phyloP scores from a whole-genome alignment of 2,888 invertebrate species.

The Aricia artaxerxes region DNA sequence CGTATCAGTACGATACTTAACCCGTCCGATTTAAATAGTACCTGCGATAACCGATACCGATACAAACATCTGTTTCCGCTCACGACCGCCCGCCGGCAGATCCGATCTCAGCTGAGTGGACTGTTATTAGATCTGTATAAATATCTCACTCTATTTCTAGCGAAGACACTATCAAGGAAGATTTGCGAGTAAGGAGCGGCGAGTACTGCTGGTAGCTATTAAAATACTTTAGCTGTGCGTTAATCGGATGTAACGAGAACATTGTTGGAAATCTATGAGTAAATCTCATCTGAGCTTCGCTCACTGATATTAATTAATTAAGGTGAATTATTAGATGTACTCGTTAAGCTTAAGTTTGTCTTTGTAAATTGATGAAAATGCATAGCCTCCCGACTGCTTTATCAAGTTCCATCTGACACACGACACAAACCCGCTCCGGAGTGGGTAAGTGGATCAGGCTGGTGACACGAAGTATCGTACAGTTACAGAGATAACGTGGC shows the following conservation, averaged over 20 bases:
- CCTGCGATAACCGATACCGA: conserved; percentile 16
- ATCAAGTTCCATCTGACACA: not conserved
- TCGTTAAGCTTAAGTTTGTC: not conserved
- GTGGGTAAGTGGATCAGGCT: conserved; percentile 3
- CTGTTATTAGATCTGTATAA: conserved; percentile 18
- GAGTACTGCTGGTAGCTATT: not conserved
- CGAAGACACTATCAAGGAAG: not conserved
- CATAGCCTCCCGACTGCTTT: not conserved
- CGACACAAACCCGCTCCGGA: not conserved
- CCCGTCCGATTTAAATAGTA: conserved; percentile 4
- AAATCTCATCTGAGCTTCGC: not conserved
- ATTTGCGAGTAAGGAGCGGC: not conserved
- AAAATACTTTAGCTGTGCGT: not conserved
- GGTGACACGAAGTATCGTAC: conserved; percentile 10
- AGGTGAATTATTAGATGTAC: not conserved
- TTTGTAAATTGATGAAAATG: not conserved
- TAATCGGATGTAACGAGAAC: not conserved
- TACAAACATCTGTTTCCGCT: conserved; percentile 25
- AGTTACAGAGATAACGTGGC: not conserved
- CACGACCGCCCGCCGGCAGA: not conserved
- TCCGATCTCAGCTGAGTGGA: conserved; percentile 8
- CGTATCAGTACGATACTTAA: conserved; percentile 1
- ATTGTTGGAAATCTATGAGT: not conserved
- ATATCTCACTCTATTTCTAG: conserved; percentile 11
- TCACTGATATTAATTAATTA: too few species aligned